phyloP scores from a whole-genome alignment of 1,140 invertebrate species.

The Mercenaria mercenaria region DNA sequence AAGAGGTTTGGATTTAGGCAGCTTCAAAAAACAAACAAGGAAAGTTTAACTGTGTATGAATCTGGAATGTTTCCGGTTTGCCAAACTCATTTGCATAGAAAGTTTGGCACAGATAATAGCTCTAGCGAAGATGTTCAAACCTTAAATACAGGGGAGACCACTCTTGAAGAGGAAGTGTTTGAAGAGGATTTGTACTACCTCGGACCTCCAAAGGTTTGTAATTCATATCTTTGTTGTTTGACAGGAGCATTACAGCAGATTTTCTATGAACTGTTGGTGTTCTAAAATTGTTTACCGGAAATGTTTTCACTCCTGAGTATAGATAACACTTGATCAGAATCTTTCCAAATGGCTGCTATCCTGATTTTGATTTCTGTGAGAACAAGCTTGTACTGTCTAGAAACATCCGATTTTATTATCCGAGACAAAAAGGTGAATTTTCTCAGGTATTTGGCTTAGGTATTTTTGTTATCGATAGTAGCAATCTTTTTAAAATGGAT shows the following conservation, averaged over 20 bases:
- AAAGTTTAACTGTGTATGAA: not conserved
- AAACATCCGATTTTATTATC: too few species aligned
- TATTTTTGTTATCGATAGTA: not conserved
- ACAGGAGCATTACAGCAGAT: too few species aligned
- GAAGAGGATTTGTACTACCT: conserved; percentile 65
- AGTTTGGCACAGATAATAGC: conserved; percentile 53
- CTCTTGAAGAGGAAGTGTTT: conserved; percentile 61
- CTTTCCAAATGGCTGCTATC: not conserved
- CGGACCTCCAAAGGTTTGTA: conserved; percentile 49
- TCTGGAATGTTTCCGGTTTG: conserved; percentile 49
- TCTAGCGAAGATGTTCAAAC: conserved; percentile 47
- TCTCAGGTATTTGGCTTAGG: not conserved
- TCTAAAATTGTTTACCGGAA: too few species aligned
- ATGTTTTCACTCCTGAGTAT: too few species aligned
- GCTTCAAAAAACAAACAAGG: not conserved
- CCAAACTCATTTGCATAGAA: conserved; percentile 41
- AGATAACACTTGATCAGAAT: not conserved
- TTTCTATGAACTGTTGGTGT: too few species aligned
- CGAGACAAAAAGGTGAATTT: too few species aligned
- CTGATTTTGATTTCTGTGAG: not conserved
- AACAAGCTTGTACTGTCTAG: too few species aligned
- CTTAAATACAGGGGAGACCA: conserved; percentile 45
- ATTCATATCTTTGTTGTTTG: not conserved
- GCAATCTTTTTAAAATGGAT: not conserved
- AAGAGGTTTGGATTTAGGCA: not conserved